Conservation (phyloP, 30 jellyfish, hydroid and myxozoan species). For the Calvadosia cruxmelitensis region DNA sequence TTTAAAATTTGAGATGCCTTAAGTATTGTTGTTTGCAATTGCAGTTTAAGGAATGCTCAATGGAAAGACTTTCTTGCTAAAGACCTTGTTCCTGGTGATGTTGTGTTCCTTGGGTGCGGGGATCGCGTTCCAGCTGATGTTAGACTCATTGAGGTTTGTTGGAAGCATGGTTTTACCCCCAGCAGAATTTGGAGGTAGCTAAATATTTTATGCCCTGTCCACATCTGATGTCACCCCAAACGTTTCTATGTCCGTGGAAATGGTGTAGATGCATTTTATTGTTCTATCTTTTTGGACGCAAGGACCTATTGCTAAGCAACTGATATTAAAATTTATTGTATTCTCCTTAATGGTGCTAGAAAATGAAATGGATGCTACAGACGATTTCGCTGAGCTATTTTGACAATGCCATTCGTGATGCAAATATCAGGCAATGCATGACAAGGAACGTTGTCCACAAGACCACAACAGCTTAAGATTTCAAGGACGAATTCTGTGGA, state of each 20-base stretch:
- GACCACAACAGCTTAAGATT: too few relatives aligned
- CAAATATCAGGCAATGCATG: too few relatives aligned
- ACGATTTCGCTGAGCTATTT: too few relatives aligned
- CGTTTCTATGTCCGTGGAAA: not conserved
- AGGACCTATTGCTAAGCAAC: too few relatives aligned
- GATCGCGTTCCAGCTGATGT: conserved; percentile 94
- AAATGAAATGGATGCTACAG: too few relatives aligned
- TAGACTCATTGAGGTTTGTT: conserved; percentile 54
- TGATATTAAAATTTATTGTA: too few relatives aligned
- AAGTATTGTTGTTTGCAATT: not conserved
- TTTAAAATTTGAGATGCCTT: not conserved
- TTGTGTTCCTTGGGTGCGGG: conserved; percentile 50
- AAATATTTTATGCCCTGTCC: not conserved
- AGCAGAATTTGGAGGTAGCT: not conserved
- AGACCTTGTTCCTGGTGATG: conserved; percentile 90
- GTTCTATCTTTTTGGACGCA: too few relatives aligned
- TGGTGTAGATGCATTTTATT: too few relatives aligned
- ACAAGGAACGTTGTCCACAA: too few relatives aligned
- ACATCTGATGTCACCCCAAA: not conserved
- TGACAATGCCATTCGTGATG: too few relatives aligned
- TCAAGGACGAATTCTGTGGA: too few relatives aligned
- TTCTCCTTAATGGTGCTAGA: too few relatives aligned
- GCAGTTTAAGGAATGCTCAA: conserved; percentile 66
- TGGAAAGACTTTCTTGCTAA: conserved; percentile 60
- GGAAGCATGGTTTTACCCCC: not conserved